Base-by-base conservation (phyloP, 2,888 invertebrate species). In the Trichogramma evanescens region DNA sequence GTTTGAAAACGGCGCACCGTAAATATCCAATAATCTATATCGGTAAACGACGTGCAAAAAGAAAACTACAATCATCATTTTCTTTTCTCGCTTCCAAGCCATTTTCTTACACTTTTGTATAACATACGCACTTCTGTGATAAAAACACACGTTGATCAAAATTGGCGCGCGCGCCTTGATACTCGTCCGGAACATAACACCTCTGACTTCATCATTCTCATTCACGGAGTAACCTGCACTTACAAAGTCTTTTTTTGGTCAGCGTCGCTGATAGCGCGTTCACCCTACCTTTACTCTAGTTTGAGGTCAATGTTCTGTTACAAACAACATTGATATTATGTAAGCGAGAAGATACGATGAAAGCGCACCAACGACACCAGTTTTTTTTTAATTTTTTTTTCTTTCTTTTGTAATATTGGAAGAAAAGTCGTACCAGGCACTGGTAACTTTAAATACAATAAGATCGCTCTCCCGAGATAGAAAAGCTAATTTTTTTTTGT, bases 21-120 rank as follows among this genome's bases (percentile, higher is more conserved):
- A 69, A 26, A 69, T 69, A 66, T 71, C 66, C 63, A 57, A 66
- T 58, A 61, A 58, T 66, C 67, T 66, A 66, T 60, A 63, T 61
- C 61, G 56, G 58, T 60, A 63, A 63, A 58, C 55, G 60, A 56
- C 26, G 26, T 26, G 26, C 26, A 26, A 26, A 26, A 26, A 26
- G 26, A 26, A 26, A 26, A 26, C 26, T 26, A 26, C 26, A 26
- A 26, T 26, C 26, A 26, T 26, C 26, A 26, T 2, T 26, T 26
- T 48, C 6, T 48, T 44, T 44, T n/a, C 43, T 51, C 46, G 44
- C 26, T 39, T 44, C 6, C 43, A 45, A 48, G 6, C 41, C 48
- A 10, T 49, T 45, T 26, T 43, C 13, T 50, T n/a, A 42, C 8
- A 56, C 10, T 49, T 63, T 58, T 61, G 58, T 62, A 63, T 55